Evolutionary conservation across 2,888 invertebrate genomes (phyloP), one percentile per base, ranked within the genome.

Genomic region (Watsonalla binaria): DNA sequence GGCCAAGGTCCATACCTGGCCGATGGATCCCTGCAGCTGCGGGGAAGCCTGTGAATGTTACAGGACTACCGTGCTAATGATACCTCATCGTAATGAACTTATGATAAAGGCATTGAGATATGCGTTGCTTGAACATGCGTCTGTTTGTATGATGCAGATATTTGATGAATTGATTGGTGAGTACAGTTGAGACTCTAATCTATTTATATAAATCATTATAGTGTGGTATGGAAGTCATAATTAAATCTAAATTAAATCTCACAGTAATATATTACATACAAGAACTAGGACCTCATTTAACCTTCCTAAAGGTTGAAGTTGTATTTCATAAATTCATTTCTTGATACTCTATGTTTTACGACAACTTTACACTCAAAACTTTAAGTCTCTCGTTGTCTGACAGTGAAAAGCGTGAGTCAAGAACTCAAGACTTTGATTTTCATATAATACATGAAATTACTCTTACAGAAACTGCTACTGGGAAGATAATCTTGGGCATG

Each of bases 41-140:
- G 89, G 87, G 1, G 87, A 87, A 58, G 61, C 78, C 7, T 89
- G 89, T 59, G 87, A 87, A 61, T 90, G 90, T 62, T 87, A 86
- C 57, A 75, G 87, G 57, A 86, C 84, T 6, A 78, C 82, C 9
- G 66, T 80, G 9, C 57, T 90, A 6, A 74, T 70, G 66, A 76
- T 90, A 57, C 89, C 89, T 5, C 85, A 89, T 68, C 74, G 78
- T n/a, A 90, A 88, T 57, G 86, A 89, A 0, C 66, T 86, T 11
- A 86, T 86, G 86, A 50, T 86, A 0, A 86, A 80, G 65, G 75
- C 87, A 15, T 61, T 90, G 52, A 78, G 89, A n/a, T 73, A 74
- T 50, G 82, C 88, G 13, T 68, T 90, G 55, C 57, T 76, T n/a
- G 87, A 89, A 63, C 66, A 85, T 59, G 82, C 85, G 0, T 86